Percentiles rank a stretch among this genome's conserved stretches.
Evolutionary conservation across 35 echinoderm and acorn worm genomes (phyloP).

Genomic region (Strongylocentrotus purpuratus): DNA sequence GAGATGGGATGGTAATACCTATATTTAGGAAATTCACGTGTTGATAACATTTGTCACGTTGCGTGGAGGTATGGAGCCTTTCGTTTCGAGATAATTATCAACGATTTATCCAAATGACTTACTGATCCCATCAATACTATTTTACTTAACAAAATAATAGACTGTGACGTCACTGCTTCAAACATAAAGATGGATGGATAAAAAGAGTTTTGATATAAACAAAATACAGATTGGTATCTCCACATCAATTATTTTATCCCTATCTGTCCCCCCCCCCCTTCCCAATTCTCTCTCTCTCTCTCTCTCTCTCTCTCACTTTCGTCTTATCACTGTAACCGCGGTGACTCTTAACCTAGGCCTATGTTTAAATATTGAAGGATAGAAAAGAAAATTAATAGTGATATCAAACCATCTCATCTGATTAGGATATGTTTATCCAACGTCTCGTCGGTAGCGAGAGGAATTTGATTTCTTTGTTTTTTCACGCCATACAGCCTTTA

Average conservation of each 20-base stretch:
- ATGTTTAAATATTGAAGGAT: not conserved
- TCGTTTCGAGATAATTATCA: not conserved
- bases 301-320: not conserved
- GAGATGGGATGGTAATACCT: not conserved
- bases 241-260: not conserved
- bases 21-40: not conserved
- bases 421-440: not conserved
- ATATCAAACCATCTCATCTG: not conserved
- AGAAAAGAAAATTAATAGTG: not conserved
- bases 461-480: not conserved
- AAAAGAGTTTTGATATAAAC: not conserved
- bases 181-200: not conserved
- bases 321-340: not conserved
- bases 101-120: not conserved
- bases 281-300: not conserved
- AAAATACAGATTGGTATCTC: not conserved
- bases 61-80: not conserved
- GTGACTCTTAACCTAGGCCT: not conserved
- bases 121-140: not conserved
- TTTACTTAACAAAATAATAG: not conserved
- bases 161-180: not conserved
- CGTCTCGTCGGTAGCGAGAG: not conserved
- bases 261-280: not conserved
- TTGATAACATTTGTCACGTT: conserved; percentile 12
- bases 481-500: not conserved